Conservation (phyloP, 2,113 vertebrate genomes). For the Nibea coibor region DNA sequence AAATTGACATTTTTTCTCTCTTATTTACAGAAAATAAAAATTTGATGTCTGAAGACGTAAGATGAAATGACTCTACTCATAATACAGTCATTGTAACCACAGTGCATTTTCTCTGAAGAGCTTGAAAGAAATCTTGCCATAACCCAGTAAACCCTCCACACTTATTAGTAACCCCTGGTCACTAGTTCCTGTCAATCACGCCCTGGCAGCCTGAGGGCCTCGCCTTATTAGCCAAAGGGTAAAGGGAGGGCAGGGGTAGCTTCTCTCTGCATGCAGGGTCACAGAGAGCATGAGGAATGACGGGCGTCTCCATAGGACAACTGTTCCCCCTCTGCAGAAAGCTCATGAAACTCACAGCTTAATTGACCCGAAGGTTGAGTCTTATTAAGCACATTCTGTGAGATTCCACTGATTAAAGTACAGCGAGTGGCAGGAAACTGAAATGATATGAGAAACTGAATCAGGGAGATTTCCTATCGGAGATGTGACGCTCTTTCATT, state of each 20-base stretch:
- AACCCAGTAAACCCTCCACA: conserved; percentile 49
- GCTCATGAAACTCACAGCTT: conserved; percentile 38
- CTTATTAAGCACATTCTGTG: conserved; percentile 25
- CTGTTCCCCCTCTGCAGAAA: conserved; percentile 32
- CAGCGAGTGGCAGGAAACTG: conserved; percentile 2
- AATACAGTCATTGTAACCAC: neutral
- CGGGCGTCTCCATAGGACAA: conserved; percentile 61
- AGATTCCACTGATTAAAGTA: conserved; percentile 34
- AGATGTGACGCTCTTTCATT: conserved; percentile 48
- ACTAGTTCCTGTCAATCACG: conserved; percentile 67
- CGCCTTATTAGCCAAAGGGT: conserved; percentile 61
- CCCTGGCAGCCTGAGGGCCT: conserved; percentile 46
- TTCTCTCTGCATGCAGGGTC: conserved; percentile 65
- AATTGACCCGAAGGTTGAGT: conserved; percentile 36
- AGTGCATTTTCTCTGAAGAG: neutral
- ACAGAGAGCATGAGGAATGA: conserved; percentile 64
- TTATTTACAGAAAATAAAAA: neutral
- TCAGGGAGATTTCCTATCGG: conserved; percentile 29
- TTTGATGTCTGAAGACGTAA: neutral
- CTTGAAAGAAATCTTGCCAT: neutral
- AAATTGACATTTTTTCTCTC: neutral
- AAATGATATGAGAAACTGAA: conserved; percentile 12
- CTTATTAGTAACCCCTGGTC: conserved; percentile 50
- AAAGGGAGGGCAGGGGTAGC: conserved; percentile 47
- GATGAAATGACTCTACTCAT: neutral